Percentiles rank a stretch among this genome's conserved stretches.
Evolutionary conservation across 2,113 vertebrate species (phyloP).

Genomic region (Nycticorax nycticorax): DNA sequence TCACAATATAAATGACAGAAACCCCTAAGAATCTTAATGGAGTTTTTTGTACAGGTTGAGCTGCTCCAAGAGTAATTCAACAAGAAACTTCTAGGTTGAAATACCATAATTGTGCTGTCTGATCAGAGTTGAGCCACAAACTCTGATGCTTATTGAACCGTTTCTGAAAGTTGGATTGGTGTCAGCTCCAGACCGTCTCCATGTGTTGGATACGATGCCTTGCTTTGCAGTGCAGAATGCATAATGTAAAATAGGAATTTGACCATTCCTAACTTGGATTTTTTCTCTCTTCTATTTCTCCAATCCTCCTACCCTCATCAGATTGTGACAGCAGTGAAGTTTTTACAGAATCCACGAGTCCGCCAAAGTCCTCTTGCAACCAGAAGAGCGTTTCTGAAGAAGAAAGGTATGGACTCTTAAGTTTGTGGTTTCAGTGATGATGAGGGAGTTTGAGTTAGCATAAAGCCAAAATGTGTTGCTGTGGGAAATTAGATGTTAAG

Average conservation of each 20-base stretch:
- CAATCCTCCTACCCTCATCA: constrained; percentile 50
- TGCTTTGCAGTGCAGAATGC: neutral
- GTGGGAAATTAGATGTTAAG: neutral
- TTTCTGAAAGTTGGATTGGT: neutral
- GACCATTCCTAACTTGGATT: neutral
- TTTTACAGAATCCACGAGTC: constrained; percentile 93
- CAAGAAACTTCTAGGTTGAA: neutral
- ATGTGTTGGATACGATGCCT: neutral
- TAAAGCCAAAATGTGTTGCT: neutral
- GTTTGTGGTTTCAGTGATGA: neutral
- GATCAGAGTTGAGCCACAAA: neutral
- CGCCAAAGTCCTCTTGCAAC: constrained; percentile 88
- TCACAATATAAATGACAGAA: neutral
- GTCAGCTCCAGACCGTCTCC: neutral
- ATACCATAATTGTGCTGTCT: neutral
- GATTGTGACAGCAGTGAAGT: constrained; percentile 95
- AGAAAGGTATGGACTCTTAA: constrained; percentile 86
- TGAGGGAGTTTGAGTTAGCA: neutral
- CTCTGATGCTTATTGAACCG: neutral
- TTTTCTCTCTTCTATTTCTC: constrained; percentile 46
- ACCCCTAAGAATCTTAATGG: neutral
- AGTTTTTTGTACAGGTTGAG: neutral
- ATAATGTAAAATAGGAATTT: neutral
- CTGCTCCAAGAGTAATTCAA: neutral
- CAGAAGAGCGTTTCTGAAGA: constrained; percentile 93